These are phyloP conservation scores for Penaeus vannamei DNA, from an alignment of 1,140 invertebrate genomes.

Conservation along the genomic window DNA sequence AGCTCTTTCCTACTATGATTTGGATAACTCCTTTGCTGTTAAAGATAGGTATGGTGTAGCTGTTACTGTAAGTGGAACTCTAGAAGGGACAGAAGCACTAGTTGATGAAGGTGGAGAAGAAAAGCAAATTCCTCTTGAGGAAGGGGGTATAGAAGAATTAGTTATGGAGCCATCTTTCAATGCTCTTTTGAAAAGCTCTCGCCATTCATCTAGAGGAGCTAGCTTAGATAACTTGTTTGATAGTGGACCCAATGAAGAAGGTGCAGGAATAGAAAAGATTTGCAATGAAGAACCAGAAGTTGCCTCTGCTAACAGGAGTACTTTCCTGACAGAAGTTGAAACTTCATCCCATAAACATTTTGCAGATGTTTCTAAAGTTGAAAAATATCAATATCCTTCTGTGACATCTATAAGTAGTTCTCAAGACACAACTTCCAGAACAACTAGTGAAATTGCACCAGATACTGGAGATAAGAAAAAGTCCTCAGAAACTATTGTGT, in stretches of 20 bases:
- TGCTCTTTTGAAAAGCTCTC: constrained; percentile 45
- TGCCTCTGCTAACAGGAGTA: background rate
- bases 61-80: constrained; percentile 45
- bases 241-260: background rate
- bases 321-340: constrained; percentile 38
- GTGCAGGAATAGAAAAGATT: background rate
- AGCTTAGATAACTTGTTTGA: constrained; percentile 25
- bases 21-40: constrained; percentile 43
- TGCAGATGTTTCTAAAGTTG: background rate
- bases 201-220: background rate
- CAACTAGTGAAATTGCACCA: background rate
- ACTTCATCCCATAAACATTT: constrained; percentile 6
- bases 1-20: constrained; percentile 52
- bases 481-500: too few species aligned
- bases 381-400: too few species aligned
- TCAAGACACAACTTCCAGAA: too few species aligned
- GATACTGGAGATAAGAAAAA: background rate
- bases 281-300: background rate
- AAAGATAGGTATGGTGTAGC: constrained; percentile 55
- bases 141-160: constrained; percentile 37
- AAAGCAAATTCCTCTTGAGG: constrained; percentile 45
- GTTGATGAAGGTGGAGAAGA: background rate
- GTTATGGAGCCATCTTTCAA: constrained; percentile 37
- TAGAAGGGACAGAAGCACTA: background rate
- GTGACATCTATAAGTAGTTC: too few species aligned